A percentile compares a stretch with the other conserved stretches of the same genome.
phyloP scores from a whole-genome alignment of 2,113 vertebrate genomes.

The Lophochroa leadbeateri region DNA sequence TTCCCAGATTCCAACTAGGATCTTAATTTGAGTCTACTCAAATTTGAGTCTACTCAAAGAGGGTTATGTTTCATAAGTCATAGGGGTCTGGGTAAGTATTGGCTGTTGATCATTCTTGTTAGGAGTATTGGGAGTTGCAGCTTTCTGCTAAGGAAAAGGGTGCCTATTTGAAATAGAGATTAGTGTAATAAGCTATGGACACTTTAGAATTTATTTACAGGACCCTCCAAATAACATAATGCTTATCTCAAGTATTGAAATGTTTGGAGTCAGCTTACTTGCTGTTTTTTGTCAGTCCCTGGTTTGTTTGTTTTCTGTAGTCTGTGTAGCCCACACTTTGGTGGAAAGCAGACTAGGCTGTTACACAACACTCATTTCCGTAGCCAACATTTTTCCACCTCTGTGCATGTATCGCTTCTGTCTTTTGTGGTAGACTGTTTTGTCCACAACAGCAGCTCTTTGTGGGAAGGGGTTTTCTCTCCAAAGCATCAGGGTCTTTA shows the following conservation, averaged over 20 bases:
- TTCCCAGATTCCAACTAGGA: neutral
- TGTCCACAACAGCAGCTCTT: neutral
- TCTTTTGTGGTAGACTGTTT: neutral
- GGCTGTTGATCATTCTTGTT: neutral
- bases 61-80: neutral
- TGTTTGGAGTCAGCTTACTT: neutral
- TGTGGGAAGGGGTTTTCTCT: neutral
- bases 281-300: neutral
- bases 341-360: neutral
- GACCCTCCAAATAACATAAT: neutral
- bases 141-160: neutral
- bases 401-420: neutral
- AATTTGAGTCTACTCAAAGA: neutral
- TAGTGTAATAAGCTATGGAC: neutral
- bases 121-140: neutral
- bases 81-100: neutral
- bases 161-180: neutral
- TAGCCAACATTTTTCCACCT: neutral
- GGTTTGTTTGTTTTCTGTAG: neutral
- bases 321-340: neutral
- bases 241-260: neutral
- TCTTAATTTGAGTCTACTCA: neutral
- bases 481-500: neutral
- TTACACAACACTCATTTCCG: neutral
- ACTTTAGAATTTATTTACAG: neutral